These are phyloP conservation scores for Proteles cristata DNA, from an alignment of 2,113 vertebrate genomes.

Conservation along the genomic window DNA sequence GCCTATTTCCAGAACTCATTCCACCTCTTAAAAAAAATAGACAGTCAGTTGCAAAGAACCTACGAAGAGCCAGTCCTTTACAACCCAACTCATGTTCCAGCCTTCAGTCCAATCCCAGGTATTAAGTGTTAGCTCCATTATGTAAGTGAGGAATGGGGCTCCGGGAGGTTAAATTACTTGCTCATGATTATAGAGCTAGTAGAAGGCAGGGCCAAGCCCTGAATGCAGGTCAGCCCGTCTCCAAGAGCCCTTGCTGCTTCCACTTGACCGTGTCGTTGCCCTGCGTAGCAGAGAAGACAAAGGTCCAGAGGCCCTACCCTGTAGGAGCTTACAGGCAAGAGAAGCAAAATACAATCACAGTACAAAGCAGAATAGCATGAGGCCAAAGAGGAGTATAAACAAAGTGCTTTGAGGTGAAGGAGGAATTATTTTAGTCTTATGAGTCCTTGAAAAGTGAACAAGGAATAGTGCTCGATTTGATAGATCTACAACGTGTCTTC, in stretches of 20 bases:
- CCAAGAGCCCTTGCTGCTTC: neutral
- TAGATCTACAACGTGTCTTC: neutral
- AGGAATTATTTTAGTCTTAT: neutral
- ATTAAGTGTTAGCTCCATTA: neutral
- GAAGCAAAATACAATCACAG: neutral
- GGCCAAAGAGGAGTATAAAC: neutral
- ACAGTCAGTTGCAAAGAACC: neutral
- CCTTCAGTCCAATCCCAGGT: neutral
- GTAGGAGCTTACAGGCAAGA: neutral
- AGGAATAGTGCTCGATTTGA: neutral
- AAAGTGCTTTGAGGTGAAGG: neutral
- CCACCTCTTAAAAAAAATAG: constrained; percentile 4
- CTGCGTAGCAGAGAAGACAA: neutral
- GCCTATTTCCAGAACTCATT: neutral
- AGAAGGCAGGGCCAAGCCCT: neutral
- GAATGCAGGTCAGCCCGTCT: too few species aligned
- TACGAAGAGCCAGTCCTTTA: neutral
- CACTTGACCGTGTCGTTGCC: neutral
- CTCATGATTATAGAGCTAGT: neutral
- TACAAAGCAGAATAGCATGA: neutral
- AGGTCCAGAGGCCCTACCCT: neutral
- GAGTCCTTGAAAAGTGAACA: neutral
- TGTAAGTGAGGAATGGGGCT: neutral
- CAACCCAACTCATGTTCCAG: neutral
- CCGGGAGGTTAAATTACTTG: neutral